Evolutionary conservation across 1,140 invertebrate genomes (phyloP).

Genomic region (Drosophila kurseongensis): DNA sequence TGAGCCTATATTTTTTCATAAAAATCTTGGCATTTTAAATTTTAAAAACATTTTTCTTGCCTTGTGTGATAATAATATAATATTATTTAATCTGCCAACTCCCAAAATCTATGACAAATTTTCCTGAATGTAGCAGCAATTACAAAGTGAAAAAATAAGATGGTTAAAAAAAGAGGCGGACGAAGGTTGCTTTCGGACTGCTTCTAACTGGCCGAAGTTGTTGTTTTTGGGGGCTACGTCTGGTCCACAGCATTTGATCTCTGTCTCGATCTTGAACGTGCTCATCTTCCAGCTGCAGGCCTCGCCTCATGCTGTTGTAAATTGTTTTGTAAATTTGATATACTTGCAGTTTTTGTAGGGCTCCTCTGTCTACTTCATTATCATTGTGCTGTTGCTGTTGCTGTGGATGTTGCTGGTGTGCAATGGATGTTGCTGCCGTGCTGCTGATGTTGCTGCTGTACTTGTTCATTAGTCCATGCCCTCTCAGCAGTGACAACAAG

Average conservation of each 20-base stretch:
- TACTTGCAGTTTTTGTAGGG: slow-evolving; percentile 63
- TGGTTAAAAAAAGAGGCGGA: slow-evolving; percentile 24
- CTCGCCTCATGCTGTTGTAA: slow-evolving; percentile 64
- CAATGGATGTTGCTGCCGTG: slow-evolving; percentile 8
- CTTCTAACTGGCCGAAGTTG: slow-evolving; percentile 34
- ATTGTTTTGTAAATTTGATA: slow-evolving; percentile 84
- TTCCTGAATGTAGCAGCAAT: slow-evolving; percentile 37
- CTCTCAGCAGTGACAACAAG: slow-evolving; percentile 12
- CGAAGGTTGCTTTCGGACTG: slow-evolving; percentile 36
- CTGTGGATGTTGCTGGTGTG: slow-evolving; percentile 13
- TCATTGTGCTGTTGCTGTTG: slow-evolving; percentile 37
- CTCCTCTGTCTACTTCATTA: slow-evolving; percentile 65
- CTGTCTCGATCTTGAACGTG: slow-evolving; percentile 79
- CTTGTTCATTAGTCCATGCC: slow-evolving; percentile 75
- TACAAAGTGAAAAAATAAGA: slow-evolving; percentile 51
- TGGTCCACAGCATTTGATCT: slow-evolving; percentile 71
- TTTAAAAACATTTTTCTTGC: too few species aligned
- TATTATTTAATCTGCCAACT: too few species aligned
- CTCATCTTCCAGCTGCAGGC: slow-evolving; percentile 63
- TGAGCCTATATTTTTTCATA: too few species aligned
- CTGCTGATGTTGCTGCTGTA: slow-evolving; percentile 42
- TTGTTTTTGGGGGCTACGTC: slow-evolving; percentile 26
- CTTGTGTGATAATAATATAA: too few species aligned
- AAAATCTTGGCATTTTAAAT: too few species aligned
- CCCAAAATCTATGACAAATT: background rate